Base-by-base conservation (phyloP, 92 coral and sea anemone species). In the Epizoanthus stellaris region DNA sequence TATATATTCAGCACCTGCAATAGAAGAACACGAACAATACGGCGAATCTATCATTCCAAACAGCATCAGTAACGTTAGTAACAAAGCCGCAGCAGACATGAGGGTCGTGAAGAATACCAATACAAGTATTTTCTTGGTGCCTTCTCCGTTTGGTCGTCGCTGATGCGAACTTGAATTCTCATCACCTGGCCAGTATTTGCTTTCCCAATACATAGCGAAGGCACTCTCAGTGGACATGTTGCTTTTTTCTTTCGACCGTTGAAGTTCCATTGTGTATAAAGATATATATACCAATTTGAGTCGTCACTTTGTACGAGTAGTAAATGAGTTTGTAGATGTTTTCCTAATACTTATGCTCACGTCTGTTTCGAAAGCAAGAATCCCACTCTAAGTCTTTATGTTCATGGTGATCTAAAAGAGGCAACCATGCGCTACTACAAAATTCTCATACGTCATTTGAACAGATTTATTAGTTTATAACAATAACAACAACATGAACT, bases 131-230 rank as follows among this genome's bases (percentile, higher is more conserved):
- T 4, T 6, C 11, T 16, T 72, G 60, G 3, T 19, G 0, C 34
- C 56, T 8, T n/a, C 4, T 19, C 77, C 59, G 13, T 25, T 19
- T 52, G 56, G 56, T 52, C 12, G 56, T 2, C 9, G 59, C n/a
- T 20, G 58, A 47, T 13, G 58, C 23, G 20, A 42, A 0, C 17
- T 16, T 9, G 42, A 7, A 72, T 20, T 72, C 11, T 4, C 38
- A 8, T 49, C 77, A 47, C 17, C 20, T 72, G 77, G 77, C 77
- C 77, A 72, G 59, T 72, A 72, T 49, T 72, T 72, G 56, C 52
- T 49, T 0, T 72, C 77, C 77, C 77, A 72, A 57, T 72, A 72
- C 77, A 72, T 72, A 42, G 59, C 77, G 13, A 72, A 72, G 2
- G 77, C 77, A 47, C 58, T 72, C 4, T 72, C 77, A 0, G 77